Evolutionary conservation across 2,113 vertebrate genomes (phyloP), one percentile per base, ranked within the genome.

Genomic region (Kryptolebias marmoratus): DNA sequence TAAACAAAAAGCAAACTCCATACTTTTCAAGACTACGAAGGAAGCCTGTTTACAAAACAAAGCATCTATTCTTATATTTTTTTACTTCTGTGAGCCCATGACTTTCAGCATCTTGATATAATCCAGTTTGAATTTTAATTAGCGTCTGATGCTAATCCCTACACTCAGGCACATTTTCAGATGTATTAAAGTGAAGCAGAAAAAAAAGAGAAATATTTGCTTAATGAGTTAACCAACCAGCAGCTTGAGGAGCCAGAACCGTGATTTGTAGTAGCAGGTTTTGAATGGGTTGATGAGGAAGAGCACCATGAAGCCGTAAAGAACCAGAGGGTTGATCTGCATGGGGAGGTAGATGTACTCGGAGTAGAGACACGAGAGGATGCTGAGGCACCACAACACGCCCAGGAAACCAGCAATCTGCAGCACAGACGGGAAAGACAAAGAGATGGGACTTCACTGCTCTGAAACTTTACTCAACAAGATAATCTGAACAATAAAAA

Each of bases 221-320:
- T 55, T 2, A 55, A 30, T 15, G 15, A 15, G 22, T 2, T 3
- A 42, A 88, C 96, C 95, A 91, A 99, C 97, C 97, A 99, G 91
- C 71, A 98, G 87, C 90, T 98, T 98, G 73, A 99, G 95, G 75
- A 99, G 96, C 97, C 97, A 99, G 93, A 98, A 98, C 2, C 97
- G 96, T n/a, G 97, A 99, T 89, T 99, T 99, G 92, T 99, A 99
- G 90, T 99, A 99, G 28, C 96, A 95, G 68, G 96, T 98, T 94
- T 99, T 99, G 78, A 97, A 96, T 45, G 97, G 97, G 89, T 98
- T 98, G 92, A 99, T 95, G 89, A 99, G 96, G 88, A 99, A 98
- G 82, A 99, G 95, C 88, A 96, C 73, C 96, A 99, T 98, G 92
- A 98, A 96, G 87, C 96, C 96, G 0, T 99, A 99, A 31, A 98